These are phyloP conservation scores for Euproctis similis DNA, from an alignment of 2,888 invertebrate genomes.

Conservation along the genomic window DNA sequence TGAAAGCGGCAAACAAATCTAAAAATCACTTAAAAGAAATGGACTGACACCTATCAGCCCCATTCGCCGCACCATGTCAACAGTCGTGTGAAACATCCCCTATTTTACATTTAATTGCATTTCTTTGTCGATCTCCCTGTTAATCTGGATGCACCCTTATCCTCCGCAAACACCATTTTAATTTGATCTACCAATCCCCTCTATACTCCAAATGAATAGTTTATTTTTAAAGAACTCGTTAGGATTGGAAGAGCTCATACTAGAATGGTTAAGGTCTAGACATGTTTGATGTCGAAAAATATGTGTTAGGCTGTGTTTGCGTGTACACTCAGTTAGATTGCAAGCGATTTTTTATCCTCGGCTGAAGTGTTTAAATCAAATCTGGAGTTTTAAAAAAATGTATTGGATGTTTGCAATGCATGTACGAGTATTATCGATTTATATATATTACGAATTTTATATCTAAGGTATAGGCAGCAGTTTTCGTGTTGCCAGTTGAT, in stretches of 20 bases:
- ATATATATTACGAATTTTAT: no score
- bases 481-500: no score
- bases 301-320: slow-evolving; percentile 60
- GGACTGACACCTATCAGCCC: slow-evolving; percentile 47
- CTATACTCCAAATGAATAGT: neutral
- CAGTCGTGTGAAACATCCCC: slow-evolving; percentile 68
- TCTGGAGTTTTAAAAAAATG: slow-evolving; percentile 8
- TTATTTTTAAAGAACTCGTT: neutral
- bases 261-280: slow-evolving; percentile 41
- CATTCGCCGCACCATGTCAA: slow-evolving; percentile 68
- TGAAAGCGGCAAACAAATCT: slow-evolving; percentile 29
- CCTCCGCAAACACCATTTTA: slow-evolving; percentile 30
- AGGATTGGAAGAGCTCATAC: slow-evolving; percentile 19
- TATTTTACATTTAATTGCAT: slow-evolving; percentile 76
- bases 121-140: slow-evolving; percentile 71
- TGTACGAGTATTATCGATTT: no score
- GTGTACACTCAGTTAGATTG: slow-evolving; percentile 53
- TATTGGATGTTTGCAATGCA: no score
- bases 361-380: slow-evolving; percentile 23
- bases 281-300: slow-evolving; percentile 64
- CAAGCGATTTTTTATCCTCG: slow-evolving; percentile 43
- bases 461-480: no score
- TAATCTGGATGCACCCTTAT: slow-evolving; percentile 72
- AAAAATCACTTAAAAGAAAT: slow-evolving; percentile 38
- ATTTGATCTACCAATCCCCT: slow-evolving; percentile 22